Conservation (phyloP, 2,797 vertebrate genomes). For the Chaetodon trifasciatus region DNA sequence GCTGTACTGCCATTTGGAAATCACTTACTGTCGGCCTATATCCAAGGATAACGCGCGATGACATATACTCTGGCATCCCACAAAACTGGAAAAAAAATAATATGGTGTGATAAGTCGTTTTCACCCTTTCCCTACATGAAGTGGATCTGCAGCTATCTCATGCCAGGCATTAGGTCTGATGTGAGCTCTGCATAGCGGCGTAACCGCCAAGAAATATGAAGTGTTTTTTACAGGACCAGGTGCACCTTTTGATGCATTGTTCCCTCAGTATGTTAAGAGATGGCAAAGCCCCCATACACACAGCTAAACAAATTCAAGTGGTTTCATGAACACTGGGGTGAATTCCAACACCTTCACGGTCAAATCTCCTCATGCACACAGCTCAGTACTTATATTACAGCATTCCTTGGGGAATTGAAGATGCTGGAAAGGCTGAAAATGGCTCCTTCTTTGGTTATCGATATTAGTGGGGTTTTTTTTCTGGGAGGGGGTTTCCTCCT, state of each 20-base stretch:
- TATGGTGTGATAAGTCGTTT: constrained; percentile 53
- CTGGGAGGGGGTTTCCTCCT: not conserved
- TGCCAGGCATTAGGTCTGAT: constrained; percentile 47
- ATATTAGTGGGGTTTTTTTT: not conserved
- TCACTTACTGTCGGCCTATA: constrained; percentile 11
- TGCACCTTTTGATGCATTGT: constrained; percentile 68
- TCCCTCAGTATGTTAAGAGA: constrained; percentile 49
- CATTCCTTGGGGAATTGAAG: constrained; percentile 38
- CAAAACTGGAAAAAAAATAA: constrained; percentile 40
- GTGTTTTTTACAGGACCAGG: constrained; percentile 55
- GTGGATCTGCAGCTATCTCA: constrained; percentile 40
- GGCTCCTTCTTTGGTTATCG: constrained; percentile 24
- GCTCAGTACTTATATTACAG: constrained; percentile 30
- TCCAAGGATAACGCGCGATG: constrained; percentile 50
- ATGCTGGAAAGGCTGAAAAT: constrained; percentile 27
- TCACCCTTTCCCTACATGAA: constrained; percentile 29
- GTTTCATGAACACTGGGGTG: constrained; percentile 40
- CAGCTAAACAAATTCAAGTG: constrained; percentile 50
- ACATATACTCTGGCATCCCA: constrained; percentile 32
- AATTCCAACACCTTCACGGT: constrained; percentile 63
- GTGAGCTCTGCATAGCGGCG: constrained; percentile 34
- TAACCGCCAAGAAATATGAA: constrained; percentile 53
- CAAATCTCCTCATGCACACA: constrained; percentile 26
- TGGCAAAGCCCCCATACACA: constrained; percentile 45
- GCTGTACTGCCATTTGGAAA: constrained; percentile 43